Percentiles rank a stretch among this genome's conserved stretches.
Evolutionary conservation across 64 coral and sea anemone species (phyloP).

Genomic region (Montipora foliosa): DNA sequence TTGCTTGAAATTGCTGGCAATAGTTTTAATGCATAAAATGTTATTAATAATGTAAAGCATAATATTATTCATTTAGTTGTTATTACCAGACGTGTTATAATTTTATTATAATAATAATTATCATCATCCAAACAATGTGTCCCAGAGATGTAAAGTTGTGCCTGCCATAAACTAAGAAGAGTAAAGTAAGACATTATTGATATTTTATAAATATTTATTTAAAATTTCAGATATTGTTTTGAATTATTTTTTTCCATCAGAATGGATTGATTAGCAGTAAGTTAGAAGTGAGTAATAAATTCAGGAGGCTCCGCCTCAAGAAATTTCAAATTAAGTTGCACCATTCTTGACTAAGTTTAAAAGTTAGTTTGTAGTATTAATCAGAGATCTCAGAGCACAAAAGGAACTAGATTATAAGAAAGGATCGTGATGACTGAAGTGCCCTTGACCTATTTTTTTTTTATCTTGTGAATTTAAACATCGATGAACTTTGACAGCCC

Average conservation of each 20-base stretch:
- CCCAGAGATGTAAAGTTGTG: conserved; percentile 58
- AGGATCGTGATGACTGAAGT: too few species aligned
- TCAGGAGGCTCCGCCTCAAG: neutral
- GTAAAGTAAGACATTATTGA: conserved; percentile 59
- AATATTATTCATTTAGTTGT: conserved; percentile 7
- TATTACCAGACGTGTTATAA: neutral
- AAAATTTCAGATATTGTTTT: conserved; percentile 57
- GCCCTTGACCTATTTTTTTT: too few species aligned
- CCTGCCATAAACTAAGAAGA: conserved; percentile 58
- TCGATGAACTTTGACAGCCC: too few species aligned
- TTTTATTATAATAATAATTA: neutral
- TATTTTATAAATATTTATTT: conserved; percentile 66
- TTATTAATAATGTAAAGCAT: conserved; percentile 32
- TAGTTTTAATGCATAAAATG: conserved; percentile 53
- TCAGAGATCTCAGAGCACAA: neutral
- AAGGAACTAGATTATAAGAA: neutral
- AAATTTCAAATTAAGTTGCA: neutral
- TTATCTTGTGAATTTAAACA: too few species aligned
- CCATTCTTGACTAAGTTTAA: neutral
- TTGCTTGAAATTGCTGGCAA: conserved; percentile 25
- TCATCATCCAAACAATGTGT: neutral
- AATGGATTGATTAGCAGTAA: neutral
- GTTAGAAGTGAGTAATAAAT: neutral
- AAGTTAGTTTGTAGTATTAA: neutral
- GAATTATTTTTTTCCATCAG: conserved; percentile 8